Base-by-base conservation (phyloP, 2,113 vertebrate genomes). In the Tyto alba region DNA sequence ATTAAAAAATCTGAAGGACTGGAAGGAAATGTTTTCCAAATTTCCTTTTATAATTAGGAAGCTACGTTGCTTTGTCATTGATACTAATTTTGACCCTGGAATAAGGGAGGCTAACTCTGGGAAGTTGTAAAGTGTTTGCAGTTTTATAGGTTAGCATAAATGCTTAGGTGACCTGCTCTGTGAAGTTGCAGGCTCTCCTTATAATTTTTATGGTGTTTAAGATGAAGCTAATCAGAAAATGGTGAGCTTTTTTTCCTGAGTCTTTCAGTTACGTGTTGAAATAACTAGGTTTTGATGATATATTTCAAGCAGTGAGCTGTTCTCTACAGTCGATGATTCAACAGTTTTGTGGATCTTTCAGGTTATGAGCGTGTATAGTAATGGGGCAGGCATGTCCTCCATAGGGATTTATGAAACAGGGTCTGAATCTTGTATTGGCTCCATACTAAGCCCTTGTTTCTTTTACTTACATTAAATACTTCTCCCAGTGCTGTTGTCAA, bases 331-430 rank as follows among this genome's bases (percentile, higher is more conserved):
- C 71, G 88, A n/a, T 86, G 79, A 57, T 83, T 60, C 45, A 71
- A 27, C 9, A 23, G 0, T 56, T 48, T 50, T 7, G 19, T 0
- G 2, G 43, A 18, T 74, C 63, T 92, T 73, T 79, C 25, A 10
- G 59, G 59, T 90, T 81, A 8, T 1, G 19, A 36, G 34, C 0
- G 0, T 45, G 38, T 43, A 3, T 9, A 43, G 64, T 34, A 45
- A 27, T 40, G 72, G 72, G 72, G 22, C 52, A 52, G 57, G 25
- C 76, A 13, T 0, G 1, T 36, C 36, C 52, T 86, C 60, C 5
- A 0, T 0, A 0, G 53, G 66, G 20, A 5, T 87, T 41, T 75
- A 60, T 48, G 56, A 36, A 81, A 43, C 2, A 0, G 7, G 30
- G 15, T 27, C 60, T 32, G 48, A 40, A 27, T 78, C 59, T 40